These are phyloP conservation scores for Amniataba percoides DNA, from an alignment of 2,797 vertebrate genomes.

Conservation along the genomic window DNA sequence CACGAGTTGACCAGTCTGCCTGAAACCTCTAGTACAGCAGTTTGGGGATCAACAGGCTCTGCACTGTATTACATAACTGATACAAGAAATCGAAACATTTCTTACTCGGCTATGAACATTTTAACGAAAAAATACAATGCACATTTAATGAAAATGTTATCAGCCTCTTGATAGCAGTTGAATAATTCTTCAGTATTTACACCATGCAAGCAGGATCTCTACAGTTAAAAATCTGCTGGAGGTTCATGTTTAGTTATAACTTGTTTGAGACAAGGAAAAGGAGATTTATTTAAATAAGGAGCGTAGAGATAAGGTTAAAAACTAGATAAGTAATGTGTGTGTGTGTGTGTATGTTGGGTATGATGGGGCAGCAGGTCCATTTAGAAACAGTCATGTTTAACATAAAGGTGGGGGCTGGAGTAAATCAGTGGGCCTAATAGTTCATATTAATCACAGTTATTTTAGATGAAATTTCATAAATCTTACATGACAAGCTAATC, in stretches of 20 bases:
- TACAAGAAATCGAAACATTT: too few relatives aligned
- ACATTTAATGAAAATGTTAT: not conserved
- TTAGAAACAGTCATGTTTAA: constrained; percentile 54
- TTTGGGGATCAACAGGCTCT: too few relatives aligned
- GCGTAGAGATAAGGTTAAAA: not conserved
- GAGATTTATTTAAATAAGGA: not conserved
- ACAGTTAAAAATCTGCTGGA: not conserved
- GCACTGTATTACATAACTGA: too few relatives aligned
- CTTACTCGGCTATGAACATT: too few relatives aligned
- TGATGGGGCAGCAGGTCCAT: constrained; percentile 30
- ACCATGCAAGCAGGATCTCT: not conserved
- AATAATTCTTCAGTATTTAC: too few relatives aligned
- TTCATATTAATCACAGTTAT: constrained; percentile 78
- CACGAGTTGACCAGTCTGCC: too few relatives aligned
- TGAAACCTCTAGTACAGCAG: too few relatives aligned
- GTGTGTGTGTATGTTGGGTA: constrained; percentile 8
- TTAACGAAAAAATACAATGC: too few relatives aligned
- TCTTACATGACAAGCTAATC: constrained; percentile 71
- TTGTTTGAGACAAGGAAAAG: not conserved
- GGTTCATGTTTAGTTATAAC: not conserved
- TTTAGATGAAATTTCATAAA: constrained; percentile 77
- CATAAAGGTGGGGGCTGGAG: constrained; percentile 45
- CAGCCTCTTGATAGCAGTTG: too few relatives aligned
- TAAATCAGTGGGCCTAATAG: constrained; percentile 64
- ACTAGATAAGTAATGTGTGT: constrained; percentile 1